Evolutionary conservation across 2,888 invertebrate genomes (phyloP).

Genomic region (Craniophora ligustri): DNA sequence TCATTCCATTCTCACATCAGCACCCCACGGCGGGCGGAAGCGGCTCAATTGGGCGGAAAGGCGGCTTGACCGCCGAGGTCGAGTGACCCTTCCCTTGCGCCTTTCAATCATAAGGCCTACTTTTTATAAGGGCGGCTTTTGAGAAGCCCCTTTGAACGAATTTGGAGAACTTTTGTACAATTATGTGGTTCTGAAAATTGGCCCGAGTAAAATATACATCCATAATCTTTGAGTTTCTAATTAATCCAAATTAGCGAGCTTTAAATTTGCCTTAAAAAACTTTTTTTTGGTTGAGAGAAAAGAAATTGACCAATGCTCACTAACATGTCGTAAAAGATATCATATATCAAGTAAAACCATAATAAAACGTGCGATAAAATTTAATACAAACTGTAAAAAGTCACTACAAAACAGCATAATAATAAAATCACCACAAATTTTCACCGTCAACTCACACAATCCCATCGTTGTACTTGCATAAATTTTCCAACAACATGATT

Average conservation of each 20-base stretch:
- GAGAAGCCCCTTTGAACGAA: constrained; percentile 61
- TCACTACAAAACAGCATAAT: constrained; percentile 51
- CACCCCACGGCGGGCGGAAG: constrained; percentile 54
- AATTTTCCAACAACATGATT: constrained; percentile 31
- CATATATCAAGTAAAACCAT: constrained; percentile 2
- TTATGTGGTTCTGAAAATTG: constrained; percentile 48
- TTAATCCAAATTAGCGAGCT: constrained; percentile 13
- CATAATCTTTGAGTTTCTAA: constrained; percentile 24
- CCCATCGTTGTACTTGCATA: constrained; percentile 19
- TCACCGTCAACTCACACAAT: constrained; percentile 38
- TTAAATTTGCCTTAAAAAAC: constrained; percentile 7
- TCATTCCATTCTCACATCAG: constrained; percentile 56
- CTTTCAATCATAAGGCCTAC: constrained; percentile 75
- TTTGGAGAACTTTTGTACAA: constrained; percentile 52
- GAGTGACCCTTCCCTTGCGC: constrained; percentile 82
- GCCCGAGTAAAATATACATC: constrained; percentile 26
- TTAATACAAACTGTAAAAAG: constrained; percentile 46
- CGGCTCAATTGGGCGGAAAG: constrained; percentile 81
- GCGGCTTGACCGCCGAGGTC: constrained; percentile 80
- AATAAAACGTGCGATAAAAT: constrained; percentile 26
- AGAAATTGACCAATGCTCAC: neutral
- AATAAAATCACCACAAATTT: constrained; percentile 49
- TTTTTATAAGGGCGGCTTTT: constrained; percentile 67
- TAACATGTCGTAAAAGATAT: neutral
- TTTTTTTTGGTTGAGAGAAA: neutral